Evolutionary conservation across 2,113 vertebrate genomes (phyloP).

Genomic region (Chaetura pelagica): DNA sequence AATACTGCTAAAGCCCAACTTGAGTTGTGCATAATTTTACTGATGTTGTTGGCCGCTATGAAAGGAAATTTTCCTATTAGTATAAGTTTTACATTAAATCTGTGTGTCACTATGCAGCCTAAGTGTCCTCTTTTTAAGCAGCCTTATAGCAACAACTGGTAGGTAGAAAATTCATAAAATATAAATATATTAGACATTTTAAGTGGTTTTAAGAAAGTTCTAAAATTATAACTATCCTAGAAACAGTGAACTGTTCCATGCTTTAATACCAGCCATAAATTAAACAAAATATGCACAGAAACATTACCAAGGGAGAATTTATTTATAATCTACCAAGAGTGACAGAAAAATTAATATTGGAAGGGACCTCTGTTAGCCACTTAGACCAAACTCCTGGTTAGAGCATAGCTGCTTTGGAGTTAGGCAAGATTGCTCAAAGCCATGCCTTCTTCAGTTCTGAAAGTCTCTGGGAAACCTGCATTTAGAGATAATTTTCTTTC

Average conservation of each 20-base stretch:
- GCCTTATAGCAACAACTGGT: not conserved
- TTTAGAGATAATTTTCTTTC: not conserved
- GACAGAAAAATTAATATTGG: not conserved
- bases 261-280: not conserved
- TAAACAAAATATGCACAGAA: not conserved
- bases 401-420: not conserved
- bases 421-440: not conserved
- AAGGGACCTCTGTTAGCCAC: not conserved
- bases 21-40: not conserved
- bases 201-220: not conserved
- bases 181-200: not conserved
- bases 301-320: not conserved
- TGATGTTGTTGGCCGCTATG: not conserved
- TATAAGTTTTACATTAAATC: not conserved
- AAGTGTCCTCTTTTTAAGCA: not conserved
- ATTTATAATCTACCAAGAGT: not conserved
- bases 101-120: not conserved
- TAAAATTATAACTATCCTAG: not conserved
- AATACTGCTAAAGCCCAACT: not conserved
- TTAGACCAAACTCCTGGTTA: not conserved
- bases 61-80: not conserved
- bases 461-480: not conserved
- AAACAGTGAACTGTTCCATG: rapidly evolving
- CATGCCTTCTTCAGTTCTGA: not conserved
- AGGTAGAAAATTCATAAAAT: not conserved